A percentile compares a stretch with the other conserved stretches of the same genome.
Conservation (phyloP, 2,888 invertebrate genomes). For the Dromius quadrimaculatus region DNA sequence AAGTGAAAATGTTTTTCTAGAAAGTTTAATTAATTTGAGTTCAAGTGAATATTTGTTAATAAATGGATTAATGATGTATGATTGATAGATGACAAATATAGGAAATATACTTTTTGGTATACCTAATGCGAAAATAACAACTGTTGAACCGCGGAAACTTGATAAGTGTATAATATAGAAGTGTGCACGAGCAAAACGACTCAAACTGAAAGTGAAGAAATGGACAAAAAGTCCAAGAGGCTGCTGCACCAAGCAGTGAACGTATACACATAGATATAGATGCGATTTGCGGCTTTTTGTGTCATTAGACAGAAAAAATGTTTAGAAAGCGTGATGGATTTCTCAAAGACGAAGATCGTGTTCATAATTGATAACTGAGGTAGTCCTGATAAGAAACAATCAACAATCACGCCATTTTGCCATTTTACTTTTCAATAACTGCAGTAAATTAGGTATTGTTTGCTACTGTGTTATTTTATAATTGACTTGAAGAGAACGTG, state of each 20-base stretch:
- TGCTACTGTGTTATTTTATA: too few relatives aligned
- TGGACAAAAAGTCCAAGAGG: neutral
- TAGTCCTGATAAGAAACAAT: too few relatives aligned
- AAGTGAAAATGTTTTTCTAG: too few relatives aligned
- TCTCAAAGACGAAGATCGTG: constrained; percentile 2
- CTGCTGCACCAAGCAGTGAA: constrained; percentile 9
- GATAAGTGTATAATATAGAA: neutral
- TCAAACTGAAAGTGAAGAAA: constrained; percentile 25
- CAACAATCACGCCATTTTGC: too few relatives aligned
- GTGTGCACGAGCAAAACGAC: constrained; percentile 1
- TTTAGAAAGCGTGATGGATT: constrained; percentile 41
- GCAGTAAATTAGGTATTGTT: too few relatives aligned
- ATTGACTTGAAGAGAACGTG: too few relatives aligned
- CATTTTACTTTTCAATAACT: too few relatives aligned
- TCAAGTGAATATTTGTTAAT: too few relatives aligned
- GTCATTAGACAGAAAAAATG: constrained; percentile 11
- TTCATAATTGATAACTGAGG: constrained; percentile 29
- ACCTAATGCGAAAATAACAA: constrained; percentile 19
- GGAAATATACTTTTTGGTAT: too few relatives aligned
- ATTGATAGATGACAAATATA: too few relatives aligned
- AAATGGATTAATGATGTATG: too few relatives aligned
- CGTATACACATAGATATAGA: constrained; percentile 22
- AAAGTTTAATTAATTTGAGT: too few relatives aligned
- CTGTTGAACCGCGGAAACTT: neutral
- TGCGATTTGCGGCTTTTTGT: constrained; percentile 23